Conservation (phyloP, 1,140 invertebrate genomes). For the Drosophila orena region DNA sequence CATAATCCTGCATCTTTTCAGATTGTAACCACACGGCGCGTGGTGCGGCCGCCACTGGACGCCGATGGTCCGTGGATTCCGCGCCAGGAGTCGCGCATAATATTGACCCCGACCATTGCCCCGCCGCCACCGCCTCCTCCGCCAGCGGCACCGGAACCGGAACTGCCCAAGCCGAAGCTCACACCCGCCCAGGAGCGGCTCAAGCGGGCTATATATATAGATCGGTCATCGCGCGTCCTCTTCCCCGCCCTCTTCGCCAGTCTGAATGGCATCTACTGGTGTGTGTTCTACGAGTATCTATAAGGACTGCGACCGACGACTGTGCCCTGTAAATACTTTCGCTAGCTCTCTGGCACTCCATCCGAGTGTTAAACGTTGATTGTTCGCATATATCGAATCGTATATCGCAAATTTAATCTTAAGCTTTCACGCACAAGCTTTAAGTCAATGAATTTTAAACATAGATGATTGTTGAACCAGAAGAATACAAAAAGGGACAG, state of each 20-base stretch:
- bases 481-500: background rate
- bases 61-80: conserved; percentile 84
- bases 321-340: conserved; percentile 47
- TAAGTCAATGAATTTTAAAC: conserved; percentile 75
- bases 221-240: conserved; percentile 93
- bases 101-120: conserved; percentile 70
- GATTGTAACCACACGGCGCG: conserved; percentile 70
- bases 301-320: conserved; percentile 81
- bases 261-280: conserved; percentile 95
- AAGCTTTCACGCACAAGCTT: conserved; percentile 63
- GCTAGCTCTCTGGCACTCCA: conserved; percentile 30
- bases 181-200: conserved; percentile 89
- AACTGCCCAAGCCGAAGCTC: conserved; percentile 85
- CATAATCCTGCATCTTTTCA: conserved; percentile 4
- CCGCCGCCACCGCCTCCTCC: conserved; percentile 70
- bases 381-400: conserved; percentile 59
- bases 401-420: conserved; percentile 47
- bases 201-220: conserved; percentile 93
- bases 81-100: conserved; percentile 78
- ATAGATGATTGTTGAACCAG: conserved; percentile 43
- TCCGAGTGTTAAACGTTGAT: conserved; percentile 64
- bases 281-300: conserved; percentile 93
- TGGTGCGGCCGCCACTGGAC: conserved; percentile 72
- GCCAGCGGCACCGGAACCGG: conserved; percentile 86
- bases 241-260: conserved; percentile 94